Evolutionary conservation across 2,888 invertebrate genomes (phyloP), one percentile per base, ranked within the genome.

Genomic region (Heliconius ismenius): DNA sequence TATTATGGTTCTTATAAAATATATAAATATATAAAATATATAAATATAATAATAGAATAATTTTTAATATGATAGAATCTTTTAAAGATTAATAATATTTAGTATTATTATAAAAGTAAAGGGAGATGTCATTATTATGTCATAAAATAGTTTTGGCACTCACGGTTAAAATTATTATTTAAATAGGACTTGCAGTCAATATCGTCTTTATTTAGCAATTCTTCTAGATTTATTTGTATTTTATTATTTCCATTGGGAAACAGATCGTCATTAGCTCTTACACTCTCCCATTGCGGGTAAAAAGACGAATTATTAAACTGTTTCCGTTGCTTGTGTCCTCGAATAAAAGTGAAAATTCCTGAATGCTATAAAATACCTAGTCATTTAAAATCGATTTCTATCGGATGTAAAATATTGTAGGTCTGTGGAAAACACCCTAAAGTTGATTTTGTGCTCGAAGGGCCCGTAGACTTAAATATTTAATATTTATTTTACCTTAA

Each of bases 271-370:
- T 74, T 81, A 9, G 80, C 49, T 78, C 88, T 83, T n/a, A 91
- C 81, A 74, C 82, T 90, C 80, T 92, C 93, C 93, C 93, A 93
- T 76, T 88, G 85, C 0, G 91, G 88, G 70, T 85, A 87, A 75
- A 92, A 92, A 32, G 77, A 84, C 4, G 80, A 83, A 54, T 80
- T 77, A 9, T 87, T 80, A 79, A 91, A 92, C 63, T 83, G 82
- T 76, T 80, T 84, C 3, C 87, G 81, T 2, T 79, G 13, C 65
- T 74, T 84, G 26, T 82, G 79, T 4, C 91, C 92, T 64, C 87
- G 82, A 75, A 84, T 85, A 80, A 83, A 92, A 0, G 83, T 86
- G 15, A 88, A 82, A 7, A 87, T 49, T 2, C 80, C 81, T 28
- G 82, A 74, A 58, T 87, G 83, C 92, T 92, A 79, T 21, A 84